Evolutionary conservation across 2,888 invertebrate species (phyloP).

Genomic region (Melipona beecheii): DNA sequence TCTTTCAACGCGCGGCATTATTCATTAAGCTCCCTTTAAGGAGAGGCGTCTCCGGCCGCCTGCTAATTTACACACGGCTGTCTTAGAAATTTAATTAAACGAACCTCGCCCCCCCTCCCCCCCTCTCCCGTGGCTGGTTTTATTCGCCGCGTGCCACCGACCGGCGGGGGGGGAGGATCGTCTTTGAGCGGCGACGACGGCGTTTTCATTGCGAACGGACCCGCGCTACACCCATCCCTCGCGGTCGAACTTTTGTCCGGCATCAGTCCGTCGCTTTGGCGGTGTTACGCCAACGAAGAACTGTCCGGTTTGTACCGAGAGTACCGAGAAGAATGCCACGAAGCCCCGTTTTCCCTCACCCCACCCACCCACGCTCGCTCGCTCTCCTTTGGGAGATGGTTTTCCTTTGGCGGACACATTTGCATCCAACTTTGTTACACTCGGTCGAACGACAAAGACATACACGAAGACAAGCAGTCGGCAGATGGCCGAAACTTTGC

Average conservation of each 20-base stretch:
- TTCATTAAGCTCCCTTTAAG: slow-evolving; percentile 22
- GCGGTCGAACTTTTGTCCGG: slow-evolving; percentile 41
- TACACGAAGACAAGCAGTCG: slow-evolving; percentile 58
- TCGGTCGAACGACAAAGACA: slow-evolving; percentile 61
- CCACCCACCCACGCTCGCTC: background rate
- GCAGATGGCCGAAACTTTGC: slow-evolving; percentile 63
- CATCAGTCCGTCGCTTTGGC: slow-evolving; percentile 47
- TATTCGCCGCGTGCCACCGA: background rate
- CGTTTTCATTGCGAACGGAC: slow-evolving; percentile 21
- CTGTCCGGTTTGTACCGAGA: slow-evolving; percentile 8
- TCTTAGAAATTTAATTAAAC: slow-evolving; percentile 54
- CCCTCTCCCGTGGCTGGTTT: background rate
- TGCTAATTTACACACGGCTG: slow-evolving; percentile 25
- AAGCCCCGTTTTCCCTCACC: slow-evolving; percentile 7
- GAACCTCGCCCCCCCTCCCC: background rate
- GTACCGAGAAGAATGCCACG: slow-evolving; percentile 48
- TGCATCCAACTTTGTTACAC: slow-evolving; percentile 63
- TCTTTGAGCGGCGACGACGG: slow-evolving; percentile 22
- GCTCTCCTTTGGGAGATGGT: slow-evolving; percentile 25
- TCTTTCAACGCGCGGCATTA: slow-evolving; percentile 9
- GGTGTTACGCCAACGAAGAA: slow-evolving; percentile 42
- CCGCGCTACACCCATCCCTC: no score
- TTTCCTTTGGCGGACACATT: slow-evolving; percentile 52
- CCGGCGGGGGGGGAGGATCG: background rate
- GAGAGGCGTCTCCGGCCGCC: background rate